phyloP scores from a whole-genome alignment of 30 jellyfish, hydroid and myxozoan species.

The Turritopsis rubra region DNA sequence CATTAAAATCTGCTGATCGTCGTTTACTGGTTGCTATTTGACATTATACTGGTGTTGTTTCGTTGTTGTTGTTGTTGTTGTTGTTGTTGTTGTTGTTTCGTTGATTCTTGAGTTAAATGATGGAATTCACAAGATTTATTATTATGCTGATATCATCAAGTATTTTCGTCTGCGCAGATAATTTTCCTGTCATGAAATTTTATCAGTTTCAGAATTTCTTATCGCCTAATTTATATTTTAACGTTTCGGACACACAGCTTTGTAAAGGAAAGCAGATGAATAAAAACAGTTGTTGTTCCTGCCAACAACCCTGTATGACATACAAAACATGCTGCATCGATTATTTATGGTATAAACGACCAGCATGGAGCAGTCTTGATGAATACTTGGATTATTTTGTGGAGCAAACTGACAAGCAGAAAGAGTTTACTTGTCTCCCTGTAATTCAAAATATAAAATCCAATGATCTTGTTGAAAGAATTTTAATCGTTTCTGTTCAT shows the following conservation, averaged over 20 bases:
- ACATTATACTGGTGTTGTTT: too few relatives aligned
- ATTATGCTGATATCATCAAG: neutral
- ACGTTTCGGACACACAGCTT: neutral
- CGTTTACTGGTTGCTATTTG: too few relatives aligned
- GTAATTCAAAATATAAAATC: neutral
- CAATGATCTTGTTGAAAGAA: neutral
- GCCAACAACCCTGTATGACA: neutral
- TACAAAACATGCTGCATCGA: neutral
- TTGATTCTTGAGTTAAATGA: neutral
- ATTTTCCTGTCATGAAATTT: neutral
- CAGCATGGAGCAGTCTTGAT: neutral
- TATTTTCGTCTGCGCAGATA: neutral
- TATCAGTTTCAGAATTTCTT: neutral
- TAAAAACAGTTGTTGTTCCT: constrained; percentile 1
- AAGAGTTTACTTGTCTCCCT: neutral
- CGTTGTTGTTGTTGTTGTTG: neutral
- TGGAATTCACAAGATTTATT: neutral
- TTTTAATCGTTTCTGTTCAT: neutral
- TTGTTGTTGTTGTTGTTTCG: neutral
- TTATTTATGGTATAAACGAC: neutral
- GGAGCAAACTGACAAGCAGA: neutral
- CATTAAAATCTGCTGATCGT: too few relatives aligned
- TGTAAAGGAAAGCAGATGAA: neutral
- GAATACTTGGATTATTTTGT: constrained; percentile 5
- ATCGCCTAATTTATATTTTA: neutral